Evolutionary conservation across 2,797 vertebrate genomes (phyloP).

Genomic region (Myiothlypis chrysogaster): DNA sequence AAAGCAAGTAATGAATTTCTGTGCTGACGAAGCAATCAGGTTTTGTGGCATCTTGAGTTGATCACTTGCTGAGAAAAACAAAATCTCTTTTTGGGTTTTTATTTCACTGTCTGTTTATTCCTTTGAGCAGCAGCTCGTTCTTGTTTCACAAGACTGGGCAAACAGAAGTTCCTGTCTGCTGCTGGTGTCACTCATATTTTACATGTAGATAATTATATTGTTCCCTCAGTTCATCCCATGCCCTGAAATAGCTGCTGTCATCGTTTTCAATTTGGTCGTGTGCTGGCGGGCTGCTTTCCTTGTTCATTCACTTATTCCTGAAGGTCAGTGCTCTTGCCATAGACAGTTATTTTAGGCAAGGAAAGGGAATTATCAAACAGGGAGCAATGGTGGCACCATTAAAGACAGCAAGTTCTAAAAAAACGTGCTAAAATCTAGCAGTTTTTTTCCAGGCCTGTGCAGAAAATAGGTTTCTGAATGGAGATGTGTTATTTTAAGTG

Average conservation of each 20-base stretch:
- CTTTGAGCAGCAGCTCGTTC: background rate
- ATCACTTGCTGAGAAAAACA: background rate
- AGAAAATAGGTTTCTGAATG: background rate
- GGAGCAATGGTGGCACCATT: background rate
- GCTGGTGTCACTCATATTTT: background rate
- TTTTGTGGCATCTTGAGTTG: background rate
- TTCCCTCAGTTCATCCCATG: background rate
- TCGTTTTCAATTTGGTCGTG: background rate
- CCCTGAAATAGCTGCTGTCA: background rate
- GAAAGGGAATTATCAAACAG: background rate
- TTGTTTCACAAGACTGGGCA: conserved; percentile 11
- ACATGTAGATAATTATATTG: background rate
- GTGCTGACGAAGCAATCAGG: background rate
- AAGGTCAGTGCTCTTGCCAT: background rate
- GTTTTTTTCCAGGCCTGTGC: background rate
- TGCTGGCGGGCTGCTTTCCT: background rate
- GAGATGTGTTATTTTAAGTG: background rate
- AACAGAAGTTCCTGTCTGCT: conserved; percentile 10
- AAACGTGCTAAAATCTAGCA: fast-evolving
- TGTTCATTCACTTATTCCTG: background rate
- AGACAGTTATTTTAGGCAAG: background rate
- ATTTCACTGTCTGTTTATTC: background rate
- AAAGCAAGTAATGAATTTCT: background rate
- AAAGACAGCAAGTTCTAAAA: background rate
- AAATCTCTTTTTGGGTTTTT: background rate